phyloP scores from a whole-genome alignment of 2,888 invertebrate species.

The Macaria liturata region DNA sequence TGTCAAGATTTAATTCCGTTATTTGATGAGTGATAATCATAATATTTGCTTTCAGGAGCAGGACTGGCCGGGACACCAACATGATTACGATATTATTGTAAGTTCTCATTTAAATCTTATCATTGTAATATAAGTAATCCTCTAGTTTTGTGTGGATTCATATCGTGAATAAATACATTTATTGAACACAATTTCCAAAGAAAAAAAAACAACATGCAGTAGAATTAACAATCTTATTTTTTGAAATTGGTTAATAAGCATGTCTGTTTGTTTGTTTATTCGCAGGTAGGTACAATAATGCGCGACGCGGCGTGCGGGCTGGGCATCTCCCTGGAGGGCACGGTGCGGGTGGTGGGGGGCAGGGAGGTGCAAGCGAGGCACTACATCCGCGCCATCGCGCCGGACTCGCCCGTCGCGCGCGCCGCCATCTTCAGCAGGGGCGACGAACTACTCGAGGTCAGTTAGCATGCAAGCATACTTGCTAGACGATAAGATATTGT shows the following conservation, averaged over 20 bases:
- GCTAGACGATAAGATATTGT: no score
- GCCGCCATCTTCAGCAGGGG: constrained; percentile 89
- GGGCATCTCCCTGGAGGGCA: constrained; percentile 96
- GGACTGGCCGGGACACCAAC: constrained; percentile 74
- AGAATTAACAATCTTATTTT: no score
- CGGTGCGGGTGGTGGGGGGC: constrained; percentile 93
- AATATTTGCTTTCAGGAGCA: constrained; percentile 41
- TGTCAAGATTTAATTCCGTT: no score
- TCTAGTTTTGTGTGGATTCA: no score
- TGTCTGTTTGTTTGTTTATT: constrained; percentile 22
- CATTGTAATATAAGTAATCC: no score
- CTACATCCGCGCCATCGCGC: constrained; percentile 94
- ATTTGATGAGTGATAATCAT: no score
- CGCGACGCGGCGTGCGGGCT: constrained; percentile 93
- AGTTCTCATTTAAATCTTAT: constrained; percentile 45
- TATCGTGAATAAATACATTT: no score
- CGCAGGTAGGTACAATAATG: constrained; percentile 91
- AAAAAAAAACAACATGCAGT: no score
- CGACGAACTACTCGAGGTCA: constrained; percentile 93
- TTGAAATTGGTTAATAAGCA: no score
- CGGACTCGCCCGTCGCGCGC: constrained; percentile 94
- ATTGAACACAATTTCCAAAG: no score
- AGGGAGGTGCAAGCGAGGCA: constrained; percentile 95
- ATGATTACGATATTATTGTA: constrained; percentile 90
- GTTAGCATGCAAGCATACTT: no score